Conservation (phyloP, 2,113 vertebrate species). For the Phalacrocorax brasilianus region DNA sequence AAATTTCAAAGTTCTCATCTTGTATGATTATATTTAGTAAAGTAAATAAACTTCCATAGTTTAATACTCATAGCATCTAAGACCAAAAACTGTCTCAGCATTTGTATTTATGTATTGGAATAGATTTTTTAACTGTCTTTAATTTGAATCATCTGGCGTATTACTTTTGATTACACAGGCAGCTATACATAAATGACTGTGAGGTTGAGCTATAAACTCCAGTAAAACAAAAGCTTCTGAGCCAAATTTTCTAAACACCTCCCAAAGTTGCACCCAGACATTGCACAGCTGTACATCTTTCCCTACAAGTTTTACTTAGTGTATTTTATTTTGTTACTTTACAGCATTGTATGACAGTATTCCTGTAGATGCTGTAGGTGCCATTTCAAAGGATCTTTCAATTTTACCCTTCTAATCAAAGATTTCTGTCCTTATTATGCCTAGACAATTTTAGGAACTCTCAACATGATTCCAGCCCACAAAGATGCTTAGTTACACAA, state of each 20-base stretch:
- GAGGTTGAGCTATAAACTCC: background rate
- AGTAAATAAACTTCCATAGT: constrained; percentile 14
- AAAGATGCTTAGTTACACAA: background rate
- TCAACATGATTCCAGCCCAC: background rate
- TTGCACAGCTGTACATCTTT: background rate
- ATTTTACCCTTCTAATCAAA: background rate
- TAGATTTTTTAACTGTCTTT: background rate
- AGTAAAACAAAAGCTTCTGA: background rate
- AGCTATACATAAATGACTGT: background rate
- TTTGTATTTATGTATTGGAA: background rate
- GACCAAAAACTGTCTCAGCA: background rate
- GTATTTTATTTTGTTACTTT: background rate
- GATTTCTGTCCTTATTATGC: background rate
- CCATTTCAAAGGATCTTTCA: background rate
- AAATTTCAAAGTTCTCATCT: constrained; percentile 29
- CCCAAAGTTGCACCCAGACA: background rate
- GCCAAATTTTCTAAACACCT: background rate
- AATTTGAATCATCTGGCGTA: constrained; percentile 12
- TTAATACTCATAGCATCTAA: background rate
- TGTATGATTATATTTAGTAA: background rate
- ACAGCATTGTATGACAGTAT: background rate
- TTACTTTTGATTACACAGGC: background rate
- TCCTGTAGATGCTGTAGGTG: background rate
- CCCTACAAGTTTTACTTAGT: background rate
- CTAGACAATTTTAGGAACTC: background rate